These are phyloP conservation scores for Sebastes fasciatus DNA, from an alignment of 2,113 vertebrate genomes.

Conservation along the genomic window DNA sequence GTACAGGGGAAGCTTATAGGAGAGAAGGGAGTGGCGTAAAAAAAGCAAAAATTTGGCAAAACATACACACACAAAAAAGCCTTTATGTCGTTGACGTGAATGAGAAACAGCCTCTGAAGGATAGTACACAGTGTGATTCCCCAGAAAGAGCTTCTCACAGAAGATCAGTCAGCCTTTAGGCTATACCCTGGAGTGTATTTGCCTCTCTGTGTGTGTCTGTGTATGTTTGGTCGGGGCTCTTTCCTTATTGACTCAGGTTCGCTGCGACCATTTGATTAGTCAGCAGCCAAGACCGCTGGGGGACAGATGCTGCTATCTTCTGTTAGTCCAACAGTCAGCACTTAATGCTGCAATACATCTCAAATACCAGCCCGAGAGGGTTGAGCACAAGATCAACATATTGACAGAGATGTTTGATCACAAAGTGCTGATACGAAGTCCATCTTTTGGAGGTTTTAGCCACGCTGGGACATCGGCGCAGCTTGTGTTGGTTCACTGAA, in stretches of 20 bases:
- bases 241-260: constrained; percentile 61
- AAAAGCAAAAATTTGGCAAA: background rate
- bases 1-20: background rate
- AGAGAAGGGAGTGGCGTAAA: background rate
- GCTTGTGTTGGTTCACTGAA: no score
- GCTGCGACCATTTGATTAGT: constrained; percentile 59
- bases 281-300: constrained; percentile 32
- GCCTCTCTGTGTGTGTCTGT: background rate
- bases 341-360: constrained; percentile 20
- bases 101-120: background rate
- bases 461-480: no score
- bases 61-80: background rate
- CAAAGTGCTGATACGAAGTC: background rate
- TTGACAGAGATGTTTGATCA: background rate
- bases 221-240: constrained; percentile 1
- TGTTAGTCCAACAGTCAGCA: constrained; percentile 55
- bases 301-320: constrained; percentile 29
- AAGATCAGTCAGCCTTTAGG: background rate
- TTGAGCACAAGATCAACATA: background rate
- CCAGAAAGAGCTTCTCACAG: background rate
- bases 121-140: background rate
- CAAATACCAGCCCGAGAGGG: background rate
- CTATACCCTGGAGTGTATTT: background rate
- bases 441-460: no score
- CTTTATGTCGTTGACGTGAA: constrained; percentile 3